phyloP scores from a whole-genome alignment of 2,113 vertebrate genomes.

The Pteropus alecto region DNA sequence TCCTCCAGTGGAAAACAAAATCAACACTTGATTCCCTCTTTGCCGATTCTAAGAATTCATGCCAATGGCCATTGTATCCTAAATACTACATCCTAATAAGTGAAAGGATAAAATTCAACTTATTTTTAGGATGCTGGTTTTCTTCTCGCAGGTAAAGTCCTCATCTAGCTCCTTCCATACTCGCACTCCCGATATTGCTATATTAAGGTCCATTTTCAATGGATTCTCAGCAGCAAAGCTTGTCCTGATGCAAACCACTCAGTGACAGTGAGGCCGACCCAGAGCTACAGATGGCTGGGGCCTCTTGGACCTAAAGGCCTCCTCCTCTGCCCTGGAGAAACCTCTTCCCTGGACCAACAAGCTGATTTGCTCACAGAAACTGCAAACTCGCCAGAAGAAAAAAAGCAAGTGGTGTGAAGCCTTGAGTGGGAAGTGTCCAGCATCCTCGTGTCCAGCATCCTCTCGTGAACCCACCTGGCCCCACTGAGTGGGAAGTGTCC shows the following conservation, averaged over 20 bases:
- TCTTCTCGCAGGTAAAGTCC: not conserved
- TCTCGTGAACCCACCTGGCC: not conserved
- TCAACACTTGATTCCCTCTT: not conserved
- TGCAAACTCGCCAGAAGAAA: not conserved
- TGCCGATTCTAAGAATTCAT: not conserved
- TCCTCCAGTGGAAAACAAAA: not conserved
- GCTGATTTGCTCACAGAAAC: not conserved
- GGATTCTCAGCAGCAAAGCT: not conserved
- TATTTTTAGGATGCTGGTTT: not conserved
- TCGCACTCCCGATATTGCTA: rapidly evolving
- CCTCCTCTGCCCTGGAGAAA: not conserved
- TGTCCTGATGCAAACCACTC: not conserved
- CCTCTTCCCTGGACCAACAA: not conserved
- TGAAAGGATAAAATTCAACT: not conserved
- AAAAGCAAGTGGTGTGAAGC: not conserved
- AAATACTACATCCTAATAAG: not conserved
- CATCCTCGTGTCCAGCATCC: not conserved
- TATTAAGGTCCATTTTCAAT: not conserved
- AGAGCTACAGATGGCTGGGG: not conserved
- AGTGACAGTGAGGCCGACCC: rapidly evolving
- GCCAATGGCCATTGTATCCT: not conserved
- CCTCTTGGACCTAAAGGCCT: not conserved
- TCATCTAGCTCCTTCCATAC: not conserved
- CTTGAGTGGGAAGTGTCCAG: not conserved
- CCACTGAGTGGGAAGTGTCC: not conserved